phyloP scores from a whole-genome alignment of 23 tunicate genomes.

The Trididemnum nubilum region DNA sequence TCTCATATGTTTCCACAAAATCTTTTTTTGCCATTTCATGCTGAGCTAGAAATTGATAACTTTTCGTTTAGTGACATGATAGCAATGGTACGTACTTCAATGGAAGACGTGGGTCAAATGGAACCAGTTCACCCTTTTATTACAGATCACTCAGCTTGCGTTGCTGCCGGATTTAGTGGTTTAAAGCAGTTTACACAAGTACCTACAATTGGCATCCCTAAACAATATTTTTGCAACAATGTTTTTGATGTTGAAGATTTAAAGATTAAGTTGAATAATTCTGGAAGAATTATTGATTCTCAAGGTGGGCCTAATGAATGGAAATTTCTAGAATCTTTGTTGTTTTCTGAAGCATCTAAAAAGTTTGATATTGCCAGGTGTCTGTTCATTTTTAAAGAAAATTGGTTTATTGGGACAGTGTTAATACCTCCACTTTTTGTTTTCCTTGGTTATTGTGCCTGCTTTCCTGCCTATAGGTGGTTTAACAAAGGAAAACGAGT shows the following conservation, averaged over 20 bases:
- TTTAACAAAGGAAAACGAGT: conserved; percentile 28
- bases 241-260: conserved; percentile 58
- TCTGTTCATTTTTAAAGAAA: conserved; percentile 49
- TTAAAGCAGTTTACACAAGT: conserved; percentile 32
- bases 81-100: conserved; percentile 27
- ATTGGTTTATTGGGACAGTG: conserved; percentile 69
- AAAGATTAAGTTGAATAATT: conserved; percentile 28
- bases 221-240: conserved; percentile 55
- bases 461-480: conserved; percentile 40
- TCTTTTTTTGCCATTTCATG: conserved; percentile 60
- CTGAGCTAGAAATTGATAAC: conserved; percentile 15
- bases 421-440: conserved; percentile 61
- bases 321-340: conserved; percentile 63
- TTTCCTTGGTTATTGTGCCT: conserved; percentile 48
- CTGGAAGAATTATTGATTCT: conserved; percentile 5
- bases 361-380: conserved; percentile 77
- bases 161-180: conserved; percentile 74
- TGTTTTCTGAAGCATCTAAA: conserved; percentile 72
- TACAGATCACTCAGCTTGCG: conserved; percentile 23
- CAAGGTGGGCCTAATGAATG: conserved; percentile 45
- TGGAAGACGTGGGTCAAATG: conserved; percentile 30
- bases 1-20: conserved; percentile 55
- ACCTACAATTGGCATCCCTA: conserved; percentile 65
- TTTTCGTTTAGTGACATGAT: conserved; percentile 46
- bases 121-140: conserved; percentile 56